Evolutionary conservation across 2,797 vertebrate genomes (phyloP), one percentile per base, ranked within the genome.

Genomic region (Urocyon cinereoargenteus): DNA sequence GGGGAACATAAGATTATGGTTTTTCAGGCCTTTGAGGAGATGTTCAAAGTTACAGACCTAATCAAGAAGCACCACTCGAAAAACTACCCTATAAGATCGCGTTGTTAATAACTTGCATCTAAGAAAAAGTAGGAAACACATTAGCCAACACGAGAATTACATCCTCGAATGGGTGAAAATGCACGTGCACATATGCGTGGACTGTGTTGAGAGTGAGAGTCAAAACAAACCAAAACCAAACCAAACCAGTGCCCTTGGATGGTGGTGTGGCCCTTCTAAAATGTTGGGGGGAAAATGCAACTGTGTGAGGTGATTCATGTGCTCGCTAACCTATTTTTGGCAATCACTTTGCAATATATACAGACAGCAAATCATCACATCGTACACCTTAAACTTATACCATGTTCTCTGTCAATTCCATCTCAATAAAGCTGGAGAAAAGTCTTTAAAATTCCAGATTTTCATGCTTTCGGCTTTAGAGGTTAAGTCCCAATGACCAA

Each of bases 31-130:
- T 95, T 95, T 93, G 91, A 97, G 97, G 97, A 98, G 97, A 94
- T 97, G 97, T 96, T 92, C 93, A 90, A 96, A 98, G 96, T 82
- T 61, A 75, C 12, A 28, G 92, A 83, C 83, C 93, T 96, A 81
- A 89, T 95, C 72, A 90, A 98, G 94, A 97, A 97, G 55, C 96
- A 83, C 59, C 93, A 89, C 84, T 82, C 59, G 83, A 97, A 98
- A 98, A 95, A 90, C 97, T 97, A 75, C 79, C 53, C 93, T 90
- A 84, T 95, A 98, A 96, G 78, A 96, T 0, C 13, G n/a, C 96
- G 97, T 96, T 97, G 82, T 87, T 75, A 93, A 95, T 88, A 68
- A 77, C 86, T 78, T 66, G 75, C 96, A 55, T 87, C 79, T 88
- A 75, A 62, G 70, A 78, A 96, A 91, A 53, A 89, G 12, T 9